Base-by-base conservation (phyloP, 2,888 invertebrate genomes). In the Malthinus seriepunctatus region DNA sequence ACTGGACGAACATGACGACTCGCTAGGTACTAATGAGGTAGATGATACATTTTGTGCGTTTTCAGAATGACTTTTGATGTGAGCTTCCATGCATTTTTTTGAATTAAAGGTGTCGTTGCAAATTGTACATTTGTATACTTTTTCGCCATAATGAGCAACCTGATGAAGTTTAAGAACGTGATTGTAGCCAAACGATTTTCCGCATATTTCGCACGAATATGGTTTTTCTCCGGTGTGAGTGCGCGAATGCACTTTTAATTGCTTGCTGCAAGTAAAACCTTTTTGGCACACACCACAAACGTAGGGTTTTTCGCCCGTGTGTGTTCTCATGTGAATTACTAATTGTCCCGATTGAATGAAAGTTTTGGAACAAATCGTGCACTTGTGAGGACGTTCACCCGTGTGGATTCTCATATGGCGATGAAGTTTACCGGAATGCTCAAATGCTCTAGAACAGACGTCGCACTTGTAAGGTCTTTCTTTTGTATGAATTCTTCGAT, bases 191-290 rank as follows among this genome's bases (percentile, higher is more conserved):
- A 95, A 95, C 52, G 91, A 90, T 65, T 94, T 91, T 60, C 92
- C 89, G 73, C 94, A 95, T 65, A 94, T 93, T 75, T 94, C 93
- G 78, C 94, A 94, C 48, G 91, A 90, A 73, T 94, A 94, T 0
- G 94, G 94, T 66, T 94, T 90, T 72, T 94, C 94, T 1, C 94
- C 94, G 0, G 94, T 94, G 74, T 94, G 94, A 1, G 94, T 94
- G 35, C 94, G 85, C 31, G 93, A 93, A 77, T 95, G 95, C 32
- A 94, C 94, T 77, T 94, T 94, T 10, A 95, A 82, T 76, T 94
- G 94, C 74, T 94, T 94, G 63, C 93, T 93, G 77, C 94, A 94
- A 3, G 94, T 94, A 79, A 95, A 95, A 4, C 93, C 93, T 75
- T 95, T 95, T 47, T 89, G 90, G 75, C 94, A 95, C 78, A 91